Evolutionary conservation across 2,888 invertebrate species (phyloP).

Genomic region (Drosophila aldrichi): DNA sequence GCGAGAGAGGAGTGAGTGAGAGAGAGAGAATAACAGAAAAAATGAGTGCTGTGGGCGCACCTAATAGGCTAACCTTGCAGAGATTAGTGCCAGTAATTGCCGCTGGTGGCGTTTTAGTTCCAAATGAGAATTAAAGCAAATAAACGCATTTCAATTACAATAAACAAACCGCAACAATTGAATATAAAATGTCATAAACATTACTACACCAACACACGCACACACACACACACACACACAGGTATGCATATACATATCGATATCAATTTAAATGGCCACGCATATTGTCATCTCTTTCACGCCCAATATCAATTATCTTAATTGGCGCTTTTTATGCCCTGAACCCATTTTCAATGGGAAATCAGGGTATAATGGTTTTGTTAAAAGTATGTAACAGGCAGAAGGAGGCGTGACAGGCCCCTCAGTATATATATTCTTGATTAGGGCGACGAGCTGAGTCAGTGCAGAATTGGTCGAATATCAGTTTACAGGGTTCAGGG

Average conservation of each 20-base stretch:
- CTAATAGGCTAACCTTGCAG: slow-evolving; percentile 30
- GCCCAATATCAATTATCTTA: slow-evolving; percentile 40
- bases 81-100: slow-evolving; percentile 45
- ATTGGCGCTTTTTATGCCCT: slow-evolving; percentile 19
- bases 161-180: slow-evolving; percentile 62
- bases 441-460: no score
- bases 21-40: neutral
- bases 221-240: neutral
- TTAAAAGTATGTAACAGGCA: no score
- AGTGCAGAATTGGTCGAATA: no score
- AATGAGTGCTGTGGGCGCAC: neutral
- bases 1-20: neutral
- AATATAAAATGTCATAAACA: slow-evolving; percentile 41
- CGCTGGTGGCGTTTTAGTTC: neutral
- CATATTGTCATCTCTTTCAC: slow-evolving; percentile 17
- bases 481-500: no score
- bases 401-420: no score
- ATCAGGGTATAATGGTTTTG: no score
- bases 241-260: slow-evolving; percentile 4
- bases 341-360: no score
- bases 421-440: no score
- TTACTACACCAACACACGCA: slow-evolving; percentile 8
- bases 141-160: slow-evolving; percentile 58
- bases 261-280: slow-evolving; percentile 10
- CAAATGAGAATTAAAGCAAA: slow-evolving; percentile 31